These are phyloP conservation scores for Enteromius thamalakanensis DNA, from an alignment of 2,797 vertebrate genomes.

Conservation along the genomic window DNA sequence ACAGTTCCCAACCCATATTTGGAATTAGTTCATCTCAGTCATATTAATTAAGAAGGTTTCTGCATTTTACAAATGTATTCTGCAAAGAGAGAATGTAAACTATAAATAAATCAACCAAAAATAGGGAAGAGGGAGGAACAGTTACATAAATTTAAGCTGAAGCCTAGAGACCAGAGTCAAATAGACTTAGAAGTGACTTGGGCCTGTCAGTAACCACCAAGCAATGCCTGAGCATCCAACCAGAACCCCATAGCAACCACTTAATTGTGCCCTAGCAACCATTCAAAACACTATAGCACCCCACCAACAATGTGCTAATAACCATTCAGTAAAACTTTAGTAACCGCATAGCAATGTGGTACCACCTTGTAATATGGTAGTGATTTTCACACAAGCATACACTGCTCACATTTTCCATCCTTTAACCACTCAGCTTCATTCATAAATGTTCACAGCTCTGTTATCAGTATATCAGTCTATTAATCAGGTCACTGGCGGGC, in stretches of 20 bases:
- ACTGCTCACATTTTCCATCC: conserved; percentile 8
- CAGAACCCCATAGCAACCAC: neutral
- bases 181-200: neutral
- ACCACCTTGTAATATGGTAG: neutral
- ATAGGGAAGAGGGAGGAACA: neutral
- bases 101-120: neutral
- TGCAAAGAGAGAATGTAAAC: neutral
- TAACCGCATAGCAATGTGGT: neutral
- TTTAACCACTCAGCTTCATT: conserved; percentile 50
- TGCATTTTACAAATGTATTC: conserved; percentile 17
- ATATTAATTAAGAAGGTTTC: neutral
- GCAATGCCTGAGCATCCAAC: neutral
- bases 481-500: conserved; percentile 46
- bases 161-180: neutral
- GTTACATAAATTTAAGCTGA: neutral
- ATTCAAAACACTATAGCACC: neutral
- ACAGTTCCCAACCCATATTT: neutral
- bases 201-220: neutral
- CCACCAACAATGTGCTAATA: neutral
- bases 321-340: neutral
- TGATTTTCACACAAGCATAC: neutral
- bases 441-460: conserved; percentile 45
- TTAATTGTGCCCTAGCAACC: neutral
- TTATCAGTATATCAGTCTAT: conserved; percentile 39
- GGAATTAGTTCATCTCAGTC: neutral